Evolutionary conservation across 1,140 invertebrate species (phyloP).

Genomic region (Atopsyche davidsoni): DNA sequence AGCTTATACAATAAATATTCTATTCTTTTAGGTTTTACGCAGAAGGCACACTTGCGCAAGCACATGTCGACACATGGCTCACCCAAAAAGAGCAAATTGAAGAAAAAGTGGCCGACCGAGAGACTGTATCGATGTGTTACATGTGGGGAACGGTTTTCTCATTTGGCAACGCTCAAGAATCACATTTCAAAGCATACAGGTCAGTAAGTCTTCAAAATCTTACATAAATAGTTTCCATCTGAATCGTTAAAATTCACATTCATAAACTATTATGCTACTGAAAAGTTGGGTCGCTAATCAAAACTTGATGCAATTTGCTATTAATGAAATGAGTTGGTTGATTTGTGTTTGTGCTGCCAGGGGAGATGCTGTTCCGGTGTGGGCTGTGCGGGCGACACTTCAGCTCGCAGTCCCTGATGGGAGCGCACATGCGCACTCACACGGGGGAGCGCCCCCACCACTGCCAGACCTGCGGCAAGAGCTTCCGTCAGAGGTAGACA

Average conservation of each 20-base stretch:
- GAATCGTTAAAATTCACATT: too few relatives aligned
- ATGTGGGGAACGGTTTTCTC: conserved; percentile 24
- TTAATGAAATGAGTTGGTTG: too few relatives aligned
- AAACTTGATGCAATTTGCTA: too few relatives aligned
- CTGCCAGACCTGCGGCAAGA: conserved; percentile 32
- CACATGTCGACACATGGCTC: conserved; percentile 35
- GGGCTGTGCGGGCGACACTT: conserved; percentile 30
- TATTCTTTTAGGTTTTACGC: conserved; percentile 22
- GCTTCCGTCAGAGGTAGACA: conserved; percentile 28
- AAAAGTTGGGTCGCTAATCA: too few relatives aligned
- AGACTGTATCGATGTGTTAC: conserved; percentile 15
- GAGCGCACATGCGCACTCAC: conserved; percentile 28
- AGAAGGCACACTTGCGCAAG: conserved; percentile 33
- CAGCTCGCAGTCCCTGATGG: conserved; percentile 18
- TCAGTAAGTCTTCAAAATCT: conserved; percentile 9
- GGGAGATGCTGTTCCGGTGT: conserved; percentile 34
- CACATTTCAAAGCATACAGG: conserved; percentile 25
- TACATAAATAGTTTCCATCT: conserved; percentile 1
- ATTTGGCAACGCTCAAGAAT: conserved; percentile 21
- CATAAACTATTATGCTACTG: too few relatives aligned
- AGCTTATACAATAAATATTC: too few relatives aligned
- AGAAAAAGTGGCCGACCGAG: too few relatives aligned
- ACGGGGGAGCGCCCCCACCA: conserved; percentile 30
- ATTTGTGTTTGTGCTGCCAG: too few relatives aligned
- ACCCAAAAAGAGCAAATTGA: too few relatives aligned